Evolutionary conservation across 2,113 vertebrate genomes (phyloP), one percentile per base, ranked within the genome.

Genomic region (Cyanoderma ruficeps): DNA sequence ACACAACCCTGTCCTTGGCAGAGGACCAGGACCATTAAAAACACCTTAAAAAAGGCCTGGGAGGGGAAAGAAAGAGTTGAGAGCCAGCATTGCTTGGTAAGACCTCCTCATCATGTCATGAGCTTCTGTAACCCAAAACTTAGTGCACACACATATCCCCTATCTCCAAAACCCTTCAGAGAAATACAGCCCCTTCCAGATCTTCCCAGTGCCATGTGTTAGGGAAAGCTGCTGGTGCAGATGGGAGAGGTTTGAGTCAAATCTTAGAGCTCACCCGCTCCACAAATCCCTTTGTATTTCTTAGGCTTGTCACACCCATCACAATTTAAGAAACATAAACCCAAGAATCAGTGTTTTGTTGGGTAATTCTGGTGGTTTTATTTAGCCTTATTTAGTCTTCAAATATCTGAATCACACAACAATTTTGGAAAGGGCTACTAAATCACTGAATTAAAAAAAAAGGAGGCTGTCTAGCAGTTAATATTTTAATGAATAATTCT

Each of bases 401-500:
- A n/a, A 82, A 69, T 39, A 20, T 37, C 55, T 86, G 75, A 86
- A 95, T 92, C 76, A 81, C 71, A 70, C 55, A 55, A 70, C 2
- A 9, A 69, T 69, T 86, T 81, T 89, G 76, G 80, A 87, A 72
- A 92, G 61, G 87, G 53, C 35, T 71, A 80, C 61, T 79, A 82
- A 76, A 89, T 83, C 56, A 50, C 10, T 49, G 37, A 69, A 31
- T 68, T 41, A 21, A 16, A 56, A 70, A 53, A 52, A 75, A 14
- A 30, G 15, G 8, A 59, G 25, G 46, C 56, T 84, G 87, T 91
- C 91, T 91, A 59, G 93, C 72, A 69, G 80, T 72, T 95, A 95
- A 93, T 88, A 81, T 83, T 94, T 82, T 83, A 93, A 95, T 67
- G 64, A 92, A 57, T 89, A 77, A 92, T 95, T 95, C 77, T 59